Base-by-base conservation (phyloP, 2,797 vertebrate genomes). In the Eptatretus atami region DNA sequence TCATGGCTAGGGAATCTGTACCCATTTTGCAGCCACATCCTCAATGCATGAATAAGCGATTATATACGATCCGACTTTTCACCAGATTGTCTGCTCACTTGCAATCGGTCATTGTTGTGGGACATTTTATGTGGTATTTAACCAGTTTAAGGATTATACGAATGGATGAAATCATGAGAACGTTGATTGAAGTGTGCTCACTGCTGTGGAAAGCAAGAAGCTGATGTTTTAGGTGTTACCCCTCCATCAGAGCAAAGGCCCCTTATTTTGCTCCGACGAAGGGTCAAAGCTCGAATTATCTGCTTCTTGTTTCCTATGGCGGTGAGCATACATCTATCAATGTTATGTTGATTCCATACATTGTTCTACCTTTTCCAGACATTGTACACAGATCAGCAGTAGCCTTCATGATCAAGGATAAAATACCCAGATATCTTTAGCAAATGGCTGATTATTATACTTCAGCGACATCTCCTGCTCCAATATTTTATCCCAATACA, bases 381-480 rank as follows among this genome's bases (percentile, higher is more conserved):
- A 71, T 69, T 73, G 70, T 72, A 71, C 72, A 72, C 70, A 63
- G 67, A 71, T 68, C 72, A 74, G 66, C 69, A 67, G 68, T 25
- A 65, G 64, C 63, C 70, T 66, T 71, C 69, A 73, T 71, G 70
- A 74, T 73, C 69, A 76, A 72, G 76, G 76, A 72, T 73, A 72
- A 69, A 63, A 67, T 72, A 74, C 71, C 77, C 73, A 77, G 67
- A 65, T 70, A 68, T 67, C 71, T 70, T 60, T 6, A 24, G 15
- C 69, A 61, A 68, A 70, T 71, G 70, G 71, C 71, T 72, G 68
- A 73, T 74, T 69, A 68, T 66, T 60, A 52, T 63, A 65, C 55
- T 15, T 53, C 65, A 63, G 15, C 11, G 4, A 44, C 31, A 44
- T 44, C 31, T 1, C 31, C 31, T 44, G 31, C 31, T 44, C 31